A percentile compares a stretch with the other conserved stretches of the same genome.
These are phyloP conservation scores for Rhinophrynus dorsalis DNA, from an alignment of 2,797 vertebrate genomes.

Conservation along the genomic window DNA sequence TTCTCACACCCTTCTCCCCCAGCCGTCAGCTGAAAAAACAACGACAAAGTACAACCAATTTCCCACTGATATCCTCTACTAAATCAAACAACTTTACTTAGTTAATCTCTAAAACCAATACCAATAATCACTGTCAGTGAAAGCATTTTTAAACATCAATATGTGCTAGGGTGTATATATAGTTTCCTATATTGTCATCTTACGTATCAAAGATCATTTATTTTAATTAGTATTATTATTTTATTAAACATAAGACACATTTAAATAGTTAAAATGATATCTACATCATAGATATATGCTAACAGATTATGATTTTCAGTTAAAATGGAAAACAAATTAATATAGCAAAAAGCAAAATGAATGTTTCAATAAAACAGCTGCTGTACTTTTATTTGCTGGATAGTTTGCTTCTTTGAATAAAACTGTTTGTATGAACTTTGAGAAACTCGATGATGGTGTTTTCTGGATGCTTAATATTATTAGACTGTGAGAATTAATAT, in stretches of 20 bases:
- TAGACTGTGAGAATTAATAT: too few species aligned
- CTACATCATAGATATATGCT: neutral
- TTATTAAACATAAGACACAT: neutral
- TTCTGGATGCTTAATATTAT: neutral
- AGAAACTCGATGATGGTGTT: slow-evolving; percentile 30
- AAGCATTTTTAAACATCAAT: neutral
- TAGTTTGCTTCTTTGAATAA: slow-evolving; percentile 23
- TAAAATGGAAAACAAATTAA: neutral
- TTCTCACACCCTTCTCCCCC: slow-evolving; percentile 50
- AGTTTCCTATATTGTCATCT: too few species aligned
- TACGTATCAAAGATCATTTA: too few species aligned
- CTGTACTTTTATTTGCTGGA: slow-evolving; percentile 39
- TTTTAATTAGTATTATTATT: neutral
- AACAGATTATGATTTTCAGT: neutral
- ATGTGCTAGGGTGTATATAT: neutral
- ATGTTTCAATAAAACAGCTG: slow-evolving; percentile 28
- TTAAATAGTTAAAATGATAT: neutral
- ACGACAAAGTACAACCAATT: slow-evolving; percentile 44
- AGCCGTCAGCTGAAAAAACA: slow-evolving; percentile 51
- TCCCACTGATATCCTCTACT: slow-evolving; percentile 40
- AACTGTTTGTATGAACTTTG: slow-evolving; percentile 43
- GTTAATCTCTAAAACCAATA: slow-evolving; percentile 17
- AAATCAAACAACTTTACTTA: slow-evolving; percentile 42
- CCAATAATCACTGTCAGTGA: slow-evolving; percentile 11
- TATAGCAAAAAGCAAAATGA: neutral